Conservation (phyloP, 2,797 vertebrate species). For the Oryzias dopingdopingensis region DNA sequence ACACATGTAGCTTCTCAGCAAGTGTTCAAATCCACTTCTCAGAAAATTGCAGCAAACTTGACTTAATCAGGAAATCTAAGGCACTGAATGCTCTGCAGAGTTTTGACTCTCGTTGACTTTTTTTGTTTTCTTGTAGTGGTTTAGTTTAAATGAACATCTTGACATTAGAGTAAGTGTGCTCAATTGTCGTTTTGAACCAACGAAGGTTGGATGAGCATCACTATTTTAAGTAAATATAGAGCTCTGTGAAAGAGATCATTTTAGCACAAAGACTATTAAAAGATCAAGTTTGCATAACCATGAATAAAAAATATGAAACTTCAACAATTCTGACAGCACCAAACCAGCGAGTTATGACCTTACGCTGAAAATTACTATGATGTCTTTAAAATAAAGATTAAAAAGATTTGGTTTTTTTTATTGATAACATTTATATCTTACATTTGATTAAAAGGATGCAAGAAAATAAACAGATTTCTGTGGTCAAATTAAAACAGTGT, state of each 20-base stretch:
- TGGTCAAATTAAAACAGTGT: no score
- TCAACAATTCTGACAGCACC: no score
- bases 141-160: conserved; percentile 7
- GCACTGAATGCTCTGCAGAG: conserved; percentile 47
- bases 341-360: no score
- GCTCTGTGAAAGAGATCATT: no score
- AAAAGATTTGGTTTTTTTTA: no score
- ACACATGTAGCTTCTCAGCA: conserved; percentile 17
- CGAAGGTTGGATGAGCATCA: conserved; percentile 7
- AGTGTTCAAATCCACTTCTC: conserved; percentile 19
- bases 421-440: no score
- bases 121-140: neutral
- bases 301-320: no score
- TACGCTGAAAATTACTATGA: no score
- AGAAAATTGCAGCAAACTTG: conserved; percentile 8
- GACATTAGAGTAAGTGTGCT: conserved; percentile 11
- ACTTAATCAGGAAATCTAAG: neutral
- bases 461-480: no score
- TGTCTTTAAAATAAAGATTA: no score
- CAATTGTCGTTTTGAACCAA: conserved; percentile 16
- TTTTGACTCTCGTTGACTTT: conserved; percentile 80
- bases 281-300: neutral
- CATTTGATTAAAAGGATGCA: no score
- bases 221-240: neutral
- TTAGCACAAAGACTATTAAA: neutral